Evolutionary conservation across 1,140 invertebrate species (phyloP).

Genomic region (Anoplolepis gracilipes): DNA sequence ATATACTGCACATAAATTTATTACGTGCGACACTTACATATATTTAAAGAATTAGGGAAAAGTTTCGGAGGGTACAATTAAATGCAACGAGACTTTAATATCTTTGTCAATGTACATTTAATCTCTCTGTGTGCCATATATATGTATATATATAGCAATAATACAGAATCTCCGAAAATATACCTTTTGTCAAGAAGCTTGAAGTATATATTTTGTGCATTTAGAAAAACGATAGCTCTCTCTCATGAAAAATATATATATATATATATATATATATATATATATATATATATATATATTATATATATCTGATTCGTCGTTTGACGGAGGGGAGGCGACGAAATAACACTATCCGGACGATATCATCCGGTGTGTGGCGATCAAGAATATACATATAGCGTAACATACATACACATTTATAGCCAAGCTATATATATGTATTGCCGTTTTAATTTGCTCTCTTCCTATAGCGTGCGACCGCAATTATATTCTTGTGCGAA

Average conservation of each 20-base stretch:
- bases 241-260: conserved; percentile 23
- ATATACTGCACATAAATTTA: too few species aligned
- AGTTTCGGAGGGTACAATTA: background rate
- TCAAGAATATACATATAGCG: conserved; percentile 30
- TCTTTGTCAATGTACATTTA: conserved; percentile 3
- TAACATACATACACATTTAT: conserved; percentile 46
- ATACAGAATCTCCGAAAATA: conserved; percentile 30
- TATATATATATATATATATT: conserved; percentile 47
- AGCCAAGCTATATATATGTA: conserved; percentile 28
- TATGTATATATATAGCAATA: background rate
- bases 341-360: conserved; percentile 27
- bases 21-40: too few species aligned
- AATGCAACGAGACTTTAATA: background rate
- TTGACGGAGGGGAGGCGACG: background rate
- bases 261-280: conserved; percentile 38
- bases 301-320: conserved; percentile 27
- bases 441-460: conserved; percentile 34
- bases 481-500: conserved; percentile 54
- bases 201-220: conserved; percentile 21
- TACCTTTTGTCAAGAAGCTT: conserved; percentile 30
- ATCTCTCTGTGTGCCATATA: too few species aligned
- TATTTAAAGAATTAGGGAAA: too few species aligned
- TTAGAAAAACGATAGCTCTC: conserved; percentile 22
- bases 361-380: background rate
- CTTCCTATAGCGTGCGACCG: conserved; percentile 36